Evolutionary conservation across 2,888 invertebrate genomes (phyloP), one percentile per base, ranked within the genome.

Genomic region (Opisthograptis luteolata): DNA sequence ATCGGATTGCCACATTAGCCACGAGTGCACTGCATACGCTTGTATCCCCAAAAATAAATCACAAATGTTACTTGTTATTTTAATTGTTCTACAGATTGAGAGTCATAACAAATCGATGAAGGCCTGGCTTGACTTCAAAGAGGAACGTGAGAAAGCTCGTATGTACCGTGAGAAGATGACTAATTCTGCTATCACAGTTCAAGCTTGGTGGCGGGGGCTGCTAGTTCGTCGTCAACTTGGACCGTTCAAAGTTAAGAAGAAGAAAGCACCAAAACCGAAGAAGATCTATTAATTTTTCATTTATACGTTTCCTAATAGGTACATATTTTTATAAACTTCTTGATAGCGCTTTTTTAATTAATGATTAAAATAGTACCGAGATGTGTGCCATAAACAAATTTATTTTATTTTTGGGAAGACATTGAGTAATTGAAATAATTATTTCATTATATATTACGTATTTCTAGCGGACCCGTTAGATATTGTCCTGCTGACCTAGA

Each of bases 151-250:
- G 47, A 77, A 66, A 8, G 72, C 65, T 1, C 73, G 76, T 0
- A 34, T 46, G 6, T 86, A 87, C 50, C 62, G 58, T 1, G 70
- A 78, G 22, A 79, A 72, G 53, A 89, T 89, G 89, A 77, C 56
- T 1, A 76, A 72, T 0, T 78, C 84, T 0, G 88, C 89, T 0
- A 65, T 79, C 2, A 65, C 58, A 0, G 87, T 88, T 8, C 89
- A 89, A 59, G 81, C 89, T 0, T 89, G 89, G 89, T 90, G 89
- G 89, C 81, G 89, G 9, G 89, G 89, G 0, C 37, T 88, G 12
- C 69, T 88, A 1, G 89, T 88, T 0, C 77, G 89, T 1, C 68
- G 66, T n/a, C 68, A 81, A 31, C 73, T 89, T 0, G 89, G 89
- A 0, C 89, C 87, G 0, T 87, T 62, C 55, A 82, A 72, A 55